Evolutionary conservation across 2,888 invertebrate genomes (phyloP).

Genomic region (Esperia sulphurella): DNA sequence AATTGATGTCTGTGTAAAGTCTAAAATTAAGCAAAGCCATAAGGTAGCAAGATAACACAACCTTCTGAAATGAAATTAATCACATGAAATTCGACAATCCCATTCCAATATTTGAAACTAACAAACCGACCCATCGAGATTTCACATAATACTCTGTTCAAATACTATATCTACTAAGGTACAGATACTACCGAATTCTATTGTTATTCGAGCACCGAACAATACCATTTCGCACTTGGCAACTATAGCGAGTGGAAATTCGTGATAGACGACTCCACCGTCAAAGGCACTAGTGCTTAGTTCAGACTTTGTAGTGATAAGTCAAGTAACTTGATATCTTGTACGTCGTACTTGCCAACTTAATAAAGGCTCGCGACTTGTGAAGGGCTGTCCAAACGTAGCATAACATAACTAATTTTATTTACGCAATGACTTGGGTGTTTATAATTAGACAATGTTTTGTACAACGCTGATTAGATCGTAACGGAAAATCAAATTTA

Average conservation of each 20-base stretch:
- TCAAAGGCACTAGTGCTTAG: constrained; percentile 1
- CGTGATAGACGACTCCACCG: constrained; percentile 3
- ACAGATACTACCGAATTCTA: not conserved
- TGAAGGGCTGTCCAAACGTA: not conserved
- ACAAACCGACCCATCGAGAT: not conserved
- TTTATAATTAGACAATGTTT: not conserved
- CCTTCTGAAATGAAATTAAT: too few species aligned
- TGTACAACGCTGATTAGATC: too few species aligned
- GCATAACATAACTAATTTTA: too few species aligned
- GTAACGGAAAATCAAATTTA: too few species aligned
- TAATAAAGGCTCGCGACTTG: too few species aligned
- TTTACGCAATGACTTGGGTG: too few species aligned
- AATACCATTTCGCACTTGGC: constrained; percentile 7
- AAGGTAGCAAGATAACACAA: too few species aligned
- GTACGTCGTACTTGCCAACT: not conserved
- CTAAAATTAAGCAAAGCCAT: too few species aligned
- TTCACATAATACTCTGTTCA: not conserved
- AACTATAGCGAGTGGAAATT: constrained; percentile 1
- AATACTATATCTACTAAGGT: not conserved
- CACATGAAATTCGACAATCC: too few species aligned
- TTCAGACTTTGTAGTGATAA: constrained; percentile 1
- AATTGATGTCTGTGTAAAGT: too few species aligned
- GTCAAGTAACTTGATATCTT: constrained; percentile 7
- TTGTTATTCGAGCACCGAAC: constrained; percentile 2
- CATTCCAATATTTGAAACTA: too few species aligned